A percentile compares a stretch with the other conserved stretches of the same genome.
phyloP scores from a whole-genome alignment of 2,888 invertebrate species.

The Ernsta delagoae region DNA sequence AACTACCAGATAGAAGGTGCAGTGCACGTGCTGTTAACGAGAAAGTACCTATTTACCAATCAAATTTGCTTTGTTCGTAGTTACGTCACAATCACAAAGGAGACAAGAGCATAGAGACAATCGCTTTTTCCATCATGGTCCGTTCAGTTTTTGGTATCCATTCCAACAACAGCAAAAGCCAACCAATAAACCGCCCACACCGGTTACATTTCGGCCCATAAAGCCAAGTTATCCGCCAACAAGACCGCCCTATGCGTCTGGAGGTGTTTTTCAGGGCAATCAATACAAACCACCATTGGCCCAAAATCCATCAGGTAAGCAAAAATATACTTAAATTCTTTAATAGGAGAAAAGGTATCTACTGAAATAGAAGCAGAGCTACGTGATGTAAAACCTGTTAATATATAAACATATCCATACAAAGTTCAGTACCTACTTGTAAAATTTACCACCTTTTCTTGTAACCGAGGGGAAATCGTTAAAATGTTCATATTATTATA shows the following conservation, averaged over 20 bases:
- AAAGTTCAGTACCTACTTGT: too few relatives aligned
- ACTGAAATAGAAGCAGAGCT: too few relatives aligned
- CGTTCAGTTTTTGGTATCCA: constrained; percentile 29
- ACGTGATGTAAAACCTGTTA: too few relatives aligned
- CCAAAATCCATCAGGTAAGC: constrained; percentile 64
- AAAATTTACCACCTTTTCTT: too few relatives aligned
- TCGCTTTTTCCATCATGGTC: constrained; percentile 30
- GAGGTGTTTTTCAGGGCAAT: constrained; percentile 65
- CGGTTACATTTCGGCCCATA: constrained; percentile 36
- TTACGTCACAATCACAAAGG: constrained; percentile 51
- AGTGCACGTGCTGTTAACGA: not conserved
- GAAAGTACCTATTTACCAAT: too few relatives aligned
- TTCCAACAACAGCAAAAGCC: constrained; percentile 11
- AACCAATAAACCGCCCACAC: constrained; percentile 33
- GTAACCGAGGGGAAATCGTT: too few relatives aligned
- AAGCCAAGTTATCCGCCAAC: constrained; percentile 42
- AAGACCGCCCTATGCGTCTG: constrained; percentile 61
- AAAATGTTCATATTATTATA: too few relatives aligned
- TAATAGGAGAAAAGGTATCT: too few relatives aligned
- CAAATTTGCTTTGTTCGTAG: constrained; percentile 44
- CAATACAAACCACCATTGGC: constrained; percentile 60
- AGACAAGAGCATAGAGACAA: constrained; percentile 44
- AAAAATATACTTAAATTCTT: too few relatives aligned
- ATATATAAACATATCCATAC: too few relatives aligned
- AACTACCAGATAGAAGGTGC: not conserved